These are phyloP conservation scores for Silvanus unidentatus DNA, from an alignment of 2,888 invertebrate species.

Conservation along the genomic window DNA sequence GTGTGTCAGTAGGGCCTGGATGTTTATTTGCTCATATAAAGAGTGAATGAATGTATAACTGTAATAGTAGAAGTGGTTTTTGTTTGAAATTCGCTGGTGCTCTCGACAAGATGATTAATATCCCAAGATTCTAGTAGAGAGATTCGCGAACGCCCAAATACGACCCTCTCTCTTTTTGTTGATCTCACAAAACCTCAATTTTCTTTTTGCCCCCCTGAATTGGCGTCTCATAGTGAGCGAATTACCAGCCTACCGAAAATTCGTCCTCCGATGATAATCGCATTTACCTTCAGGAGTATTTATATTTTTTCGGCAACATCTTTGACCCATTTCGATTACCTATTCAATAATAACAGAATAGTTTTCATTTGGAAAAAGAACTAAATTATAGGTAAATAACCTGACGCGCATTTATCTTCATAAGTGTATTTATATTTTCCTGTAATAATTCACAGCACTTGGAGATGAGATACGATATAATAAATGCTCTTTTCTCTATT, in stretches of 20 bases:
- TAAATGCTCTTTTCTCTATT: no score
- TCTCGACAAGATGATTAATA: conserved; percentile 27
- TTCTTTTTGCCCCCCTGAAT: conserved; percentile 33
- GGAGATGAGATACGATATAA: no score
- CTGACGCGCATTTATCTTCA: no score
- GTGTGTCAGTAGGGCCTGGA: no score
- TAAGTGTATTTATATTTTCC: no score
- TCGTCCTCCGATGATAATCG: conserved; percentile 18
- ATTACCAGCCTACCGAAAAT: conserved; percentile 23
- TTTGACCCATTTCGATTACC: no score
- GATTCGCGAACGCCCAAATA: conserved; percentile 23
- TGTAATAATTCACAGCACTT: no score
- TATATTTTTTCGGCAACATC: conserved; percentile 12
- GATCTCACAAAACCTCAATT: conserved; percentile 31
- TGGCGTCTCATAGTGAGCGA: conserved; percentile 28
- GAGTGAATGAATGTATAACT: no score
- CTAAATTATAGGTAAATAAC: no score
- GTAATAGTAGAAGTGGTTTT: conserved; percentile 9
- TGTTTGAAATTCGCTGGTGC: conserved; percentile 23
- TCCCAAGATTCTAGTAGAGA: conserved; percentile 23
- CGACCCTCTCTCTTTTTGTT: conserved; percentile 24
- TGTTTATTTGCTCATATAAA: no score
- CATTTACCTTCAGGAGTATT: conserved; percentile 30
- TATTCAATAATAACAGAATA: no score
- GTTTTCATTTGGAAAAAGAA: no score